Percentiles rank a stretch among this genome's conserved stretches.
These are phyloP conservation scores for Fregetta grallaria DNA, from an alignment of 2,113 vertebrate genomes.

Conservation along the genomic window DNA sequence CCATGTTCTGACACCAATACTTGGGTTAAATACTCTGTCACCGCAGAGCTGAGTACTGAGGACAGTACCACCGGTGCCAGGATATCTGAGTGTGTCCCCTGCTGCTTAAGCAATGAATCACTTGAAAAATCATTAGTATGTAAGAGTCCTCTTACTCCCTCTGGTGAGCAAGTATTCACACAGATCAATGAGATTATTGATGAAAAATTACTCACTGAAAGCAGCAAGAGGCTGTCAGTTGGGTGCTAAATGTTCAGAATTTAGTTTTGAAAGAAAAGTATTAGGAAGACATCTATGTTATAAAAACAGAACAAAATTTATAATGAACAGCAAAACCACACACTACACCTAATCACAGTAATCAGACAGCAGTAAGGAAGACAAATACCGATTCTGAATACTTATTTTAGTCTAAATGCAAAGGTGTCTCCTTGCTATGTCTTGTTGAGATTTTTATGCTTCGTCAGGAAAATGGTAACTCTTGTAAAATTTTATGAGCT, in stretches of 20 bases:
- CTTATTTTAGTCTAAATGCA: background rate
- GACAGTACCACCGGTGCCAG: background rate
- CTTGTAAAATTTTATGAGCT: constrained; percentile 52
- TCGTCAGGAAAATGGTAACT: constrained; percentile 38
- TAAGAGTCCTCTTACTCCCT: background rate
- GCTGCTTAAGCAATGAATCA: background rate
- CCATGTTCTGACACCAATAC: background rate
- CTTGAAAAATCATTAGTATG: background rate
- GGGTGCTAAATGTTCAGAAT: background rate
- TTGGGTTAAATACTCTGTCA: background rate
- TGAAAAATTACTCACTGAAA: background rate
- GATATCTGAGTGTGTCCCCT: background rate
- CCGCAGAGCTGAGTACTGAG: background rate
- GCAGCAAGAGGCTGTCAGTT: background rate
- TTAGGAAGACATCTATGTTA: background rate
- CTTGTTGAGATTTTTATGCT: background rate
- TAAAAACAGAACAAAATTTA: background rate
- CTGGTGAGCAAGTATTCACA: background rate
- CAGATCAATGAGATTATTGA: background rate
- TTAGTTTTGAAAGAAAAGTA: background rate
- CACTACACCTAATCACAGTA: background rate
- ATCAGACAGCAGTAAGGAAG: constrained; percentile 4
- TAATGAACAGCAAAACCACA: background rate
- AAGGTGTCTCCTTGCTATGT: background rate
- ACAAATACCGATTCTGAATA: background rate